Conservation (phyloP, 64 coral and sea anemone genomes). For the Montipora sp. region DNA sequence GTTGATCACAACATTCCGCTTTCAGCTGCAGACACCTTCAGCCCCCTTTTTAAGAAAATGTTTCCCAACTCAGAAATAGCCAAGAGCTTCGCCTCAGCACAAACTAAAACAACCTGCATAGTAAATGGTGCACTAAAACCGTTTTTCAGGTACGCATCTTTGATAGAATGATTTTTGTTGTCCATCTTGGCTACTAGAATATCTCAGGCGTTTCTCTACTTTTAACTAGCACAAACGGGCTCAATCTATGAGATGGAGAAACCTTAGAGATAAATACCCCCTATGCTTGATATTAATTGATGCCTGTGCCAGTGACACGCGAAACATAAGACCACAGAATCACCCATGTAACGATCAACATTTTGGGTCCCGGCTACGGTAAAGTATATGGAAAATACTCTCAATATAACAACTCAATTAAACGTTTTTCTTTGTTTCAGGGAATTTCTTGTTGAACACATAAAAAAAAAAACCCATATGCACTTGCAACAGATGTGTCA, state of each 20-base stretch:
- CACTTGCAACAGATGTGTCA: slow-evolving; percentile 60
- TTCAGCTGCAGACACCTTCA: slow-evolving; percentile 52
- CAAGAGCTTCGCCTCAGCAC: slow-evolving; percentile 31
- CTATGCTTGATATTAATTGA: slow-evolving; percentile 5
- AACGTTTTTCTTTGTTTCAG: slow-evolving; percentile 37
- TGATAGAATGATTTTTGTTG: slow-evolving; percentile 6
- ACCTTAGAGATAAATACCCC: slow-evolving; percentile 10
- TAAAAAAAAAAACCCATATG: slow-evolving; percentile 41
- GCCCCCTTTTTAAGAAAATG: slow-evolving; percentile 27
- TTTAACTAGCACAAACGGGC: slow-evolving; percentile 33
- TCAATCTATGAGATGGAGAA: slow-evolving; percentile 21
- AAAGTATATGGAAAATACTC: slow-evolving; percentile 21
- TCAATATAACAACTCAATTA: slow-evolving; percentile 3
- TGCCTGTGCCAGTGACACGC: slow-evolving; percentile 20
- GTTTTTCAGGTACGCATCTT: slow-evolving; percentile 43
- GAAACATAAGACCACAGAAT: not conserved
- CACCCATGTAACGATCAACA: not conserved
- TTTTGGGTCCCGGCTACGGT: not conserved
- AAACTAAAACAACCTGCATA: slow-evolving; percentile 66
- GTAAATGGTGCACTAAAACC: slow-evolving; percentile 60
- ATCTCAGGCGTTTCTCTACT: slow-evolving; percentile 35
- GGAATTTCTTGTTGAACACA: slow-evolving; percentile 33
- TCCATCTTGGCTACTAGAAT: slow-evolving; percentile 15
- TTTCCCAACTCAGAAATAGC: slow-evolving; percentile 68
- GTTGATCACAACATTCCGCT: slow-evolving; percentile 57